Evolutionary conservation across 2,888 invertebrate species (phyloP).

Genomic region (Beris chalybata): DNA sequence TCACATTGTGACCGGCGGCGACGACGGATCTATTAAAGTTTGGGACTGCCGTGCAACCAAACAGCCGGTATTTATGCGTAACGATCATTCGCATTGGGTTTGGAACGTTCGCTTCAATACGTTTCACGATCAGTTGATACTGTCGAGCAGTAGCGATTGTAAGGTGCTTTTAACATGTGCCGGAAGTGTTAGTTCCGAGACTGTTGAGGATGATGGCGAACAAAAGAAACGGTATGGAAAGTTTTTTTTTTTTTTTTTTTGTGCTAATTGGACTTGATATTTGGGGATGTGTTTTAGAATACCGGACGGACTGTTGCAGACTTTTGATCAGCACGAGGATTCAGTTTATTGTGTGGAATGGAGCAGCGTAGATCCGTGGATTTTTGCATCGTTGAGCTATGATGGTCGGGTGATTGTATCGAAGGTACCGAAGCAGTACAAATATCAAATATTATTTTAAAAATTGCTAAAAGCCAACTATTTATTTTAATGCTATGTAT

Average conservation of each 20-base stretch:
- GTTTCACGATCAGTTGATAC: slow-evolving; percentile 92
- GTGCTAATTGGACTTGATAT: not conserved
- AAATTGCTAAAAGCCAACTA: no score
- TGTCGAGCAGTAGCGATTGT: slow-evolving; percentile 94
- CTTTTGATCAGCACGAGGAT: slow-evolving; percentile 97
- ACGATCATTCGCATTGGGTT: slow-evolving; percentile 90
- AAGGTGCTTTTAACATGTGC: slow-evolving; percentile 86
- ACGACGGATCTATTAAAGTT: slow-evolving; percentile 92
- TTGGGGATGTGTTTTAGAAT: slow-evolving; percentile 37
- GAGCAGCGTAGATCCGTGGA: slow-evolving; percentile 98
- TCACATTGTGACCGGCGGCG: slow-evolving; percentile 89
- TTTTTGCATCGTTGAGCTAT: slow-evolving; percentile 97
- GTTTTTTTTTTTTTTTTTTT: not conserved
- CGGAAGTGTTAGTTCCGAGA: slow-evolving; percentile 84
- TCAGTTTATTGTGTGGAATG: slow-evolving; percentile 97
- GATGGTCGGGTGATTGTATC: slow-evolving; percentile 94
- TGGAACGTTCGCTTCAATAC: slow-evolving; percentile 95
- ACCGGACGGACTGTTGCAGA: slow-evolving; percentile 86
- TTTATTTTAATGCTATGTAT: no score
- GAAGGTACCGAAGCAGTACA: slow-evolving; percentile 89
- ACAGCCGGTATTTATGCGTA: slow-evolving; percentile 76
- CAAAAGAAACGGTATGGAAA: slow-evolving; percentile 34
- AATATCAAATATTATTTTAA: slow-evolving; percentile 86
- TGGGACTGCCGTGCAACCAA: slow-evolving; percentile 91
- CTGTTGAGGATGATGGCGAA: slow-evolving; percentile 57